Evolutionary conservation across 1,140 invertebrate genomes (phyloP), one percentile per base, ranked within the genome.

Genomic region (Carcinoscorpius rotundicauda): DNA sequence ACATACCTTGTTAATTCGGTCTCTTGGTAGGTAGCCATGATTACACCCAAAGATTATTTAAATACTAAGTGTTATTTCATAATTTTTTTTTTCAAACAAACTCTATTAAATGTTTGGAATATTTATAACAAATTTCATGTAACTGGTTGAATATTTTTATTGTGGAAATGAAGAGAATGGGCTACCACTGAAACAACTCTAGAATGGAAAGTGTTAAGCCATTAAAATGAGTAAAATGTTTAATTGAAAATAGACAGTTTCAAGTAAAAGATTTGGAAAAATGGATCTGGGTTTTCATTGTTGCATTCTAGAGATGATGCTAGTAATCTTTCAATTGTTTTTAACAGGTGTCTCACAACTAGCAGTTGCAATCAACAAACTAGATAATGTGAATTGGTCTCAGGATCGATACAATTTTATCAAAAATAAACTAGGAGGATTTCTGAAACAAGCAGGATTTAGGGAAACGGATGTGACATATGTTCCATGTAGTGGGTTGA

Each of bases 381-480:
- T 95, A 66, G 88, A 91, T 71, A 90, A 87, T 4, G 86, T 85
- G 3, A 81, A 82, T 59, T 93, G 89, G 87, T 84, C 83, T 68
- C 76, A 89, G 74, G 83, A 87, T 60, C 81, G 93, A 70, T 98
- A 92, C 77, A 80, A 86, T 70, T 90, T 96, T 74, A 94, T 99
- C 62, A 82, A 84, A 0, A 81, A 82, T 60, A 96, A 93, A 75
- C 78, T 99, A 50, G 86, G 84, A 66, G 71, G 78, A n/a, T 99
- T 98, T 73, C 78, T 99, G 0, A 93, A 92, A 77, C 90, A 96
- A 79, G 91, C 89, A n/a, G 96, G 94, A 4, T 98, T 90, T 73
- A 89, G 88, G 74, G 93, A 96, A 51, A 78, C 80, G 5, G 91
- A 93, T 77, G 84, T 98, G 0, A 86, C 82, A 3, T 99, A 87